phyloP scores from a whole-genome alignment of 1,140 invertebrate species.

The Drosophila equinoxialis region DNA sequence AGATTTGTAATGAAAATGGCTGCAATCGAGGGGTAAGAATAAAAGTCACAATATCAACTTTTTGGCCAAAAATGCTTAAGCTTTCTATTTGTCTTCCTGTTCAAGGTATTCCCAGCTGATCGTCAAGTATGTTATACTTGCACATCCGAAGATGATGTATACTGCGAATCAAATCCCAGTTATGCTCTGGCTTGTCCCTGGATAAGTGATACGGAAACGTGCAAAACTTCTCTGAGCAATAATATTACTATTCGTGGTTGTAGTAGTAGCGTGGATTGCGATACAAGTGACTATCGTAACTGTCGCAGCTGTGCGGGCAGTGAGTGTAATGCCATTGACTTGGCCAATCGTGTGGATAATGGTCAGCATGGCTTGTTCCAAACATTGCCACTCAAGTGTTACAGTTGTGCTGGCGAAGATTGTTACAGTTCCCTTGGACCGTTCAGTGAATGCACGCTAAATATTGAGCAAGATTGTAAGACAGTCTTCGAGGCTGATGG shows the following conservation, averaged over 20 bases:
- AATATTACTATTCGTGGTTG: constrained; percentile 72
- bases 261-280: constrained; percentile 60
- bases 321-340: constrained; percentile 71
- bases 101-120: constrained; percentile 68
- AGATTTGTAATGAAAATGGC: constrained; percentile 53
- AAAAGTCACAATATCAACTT: no score
- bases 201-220: constrained; percentile 59
- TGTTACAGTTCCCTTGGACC: constrained; percentile 66
- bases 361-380: constrained; percentile 71
- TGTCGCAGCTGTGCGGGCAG: constrained; percentile 65
- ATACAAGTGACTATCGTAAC: constrained; percentile 53
- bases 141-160: constrained; percentile 62
- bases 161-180: constrained; percentile 62
- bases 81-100: neutral
- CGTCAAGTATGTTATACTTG: constrained; percentile 70
- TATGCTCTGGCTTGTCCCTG: constrained; percentile 43
- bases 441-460: constrained; percentile 37
- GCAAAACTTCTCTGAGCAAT: constrained; percentile 47
- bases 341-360: constrained; percentile 63
- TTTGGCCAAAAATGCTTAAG: no score
- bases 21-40: constrained; percentile 69
- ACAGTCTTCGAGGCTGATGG: constrained; percentile 67
- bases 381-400: constrained; percentile 61
- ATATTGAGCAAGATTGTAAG: constrained; percentile 70
- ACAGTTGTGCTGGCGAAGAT: constrained; percentile 64